Conservation (phyloP, 1,140 invertebrate genomes). For the Leptopilina boulardi region DNA sequence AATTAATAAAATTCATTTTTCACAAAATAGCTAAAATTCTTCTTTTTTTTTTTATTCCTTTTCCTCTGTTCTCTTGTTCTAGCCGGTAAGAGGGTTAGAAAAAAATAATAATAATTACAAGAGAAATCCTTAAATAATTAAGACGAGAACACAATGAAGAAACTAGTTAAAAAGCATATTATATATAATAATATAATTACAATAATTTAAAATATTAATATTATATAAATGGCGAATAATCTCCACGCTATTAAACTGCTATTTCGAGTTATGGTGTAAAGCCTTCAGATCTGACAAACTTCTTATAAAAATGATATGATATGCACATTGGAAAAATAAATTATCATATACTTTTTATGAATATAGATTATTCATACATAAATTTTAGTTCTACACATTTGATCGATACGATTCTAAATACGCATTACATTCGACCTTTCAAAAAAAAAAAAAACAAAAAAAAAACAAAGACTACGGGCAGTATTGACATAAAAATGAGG, state of each 20-base stretch:
- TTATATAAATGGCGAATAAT: slow-evolving; percentile 47
- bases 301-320: slow-evolving; percentile 77
- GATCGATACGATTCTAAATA: slow-evolving; percentile 63
- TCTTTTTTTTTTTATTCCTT: no score
- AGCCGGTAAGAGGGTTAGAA: background rate
- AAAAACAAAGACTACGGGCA: slow-evolving; percentile 53
- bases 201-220: no score
- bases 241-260: slow-evolving; percentile 39
- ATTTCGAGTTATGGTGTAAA: slow-evolving; percentile 30
- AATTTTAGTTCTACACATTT: slow-evolving; percentile 64
- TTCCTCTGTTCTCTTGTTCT: background rate
- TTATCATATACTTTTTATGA: slow-evolving; percentile 73
- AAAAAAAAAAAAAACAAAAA: slow-evolving; percentile 21
- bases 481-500: slow-evolving; percentile 26
- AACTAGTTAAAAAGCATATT: background rate
- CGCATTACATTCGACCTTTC: slow-evolving; percentile 40
- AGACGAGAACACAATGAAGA: background rate
- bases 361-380: slow-evolving; percentile 71
- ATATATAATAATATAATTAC: background rate
- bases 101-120: background rate
- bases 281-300: slow-evolving; percentile 62
- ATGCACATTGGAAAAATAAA: slow-evolving; percentile 77
- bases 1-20: background rate
- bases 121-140: background rate
- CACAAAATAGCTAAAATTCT: background rate